phyloP scores from a whole-genome alignment of 2,113 vertebrate genomes.

The Tetrao urogallus region DNA sequence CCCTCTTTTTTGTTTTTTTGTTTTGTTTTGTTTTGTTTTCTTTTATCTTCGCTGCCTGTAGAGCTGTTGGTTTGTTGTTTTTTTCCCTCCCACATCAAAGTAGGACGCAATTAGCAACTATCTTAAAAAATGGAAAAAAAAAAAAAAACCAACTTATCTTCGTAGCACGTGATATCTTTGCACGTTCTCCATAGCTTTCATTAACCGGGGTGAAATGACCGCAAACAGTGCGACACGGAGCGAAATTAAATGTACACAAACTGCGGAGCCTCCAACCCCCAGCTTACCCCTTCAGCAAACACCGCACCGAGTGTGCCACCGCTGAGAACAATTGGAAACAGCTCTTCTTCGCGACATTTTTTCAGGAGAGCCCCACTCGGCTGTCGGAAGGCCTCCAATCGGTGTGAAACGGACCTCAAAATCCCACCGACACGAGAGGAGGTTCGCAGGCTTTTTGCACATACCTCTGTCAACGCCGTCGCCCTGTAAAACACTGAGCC shows the following conservation, averaged over 20 bases:
- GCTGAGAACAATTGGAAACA: not conserved
- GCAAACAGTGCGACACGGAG: slow-evolving; percentile 65
- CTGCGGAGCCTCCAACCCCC: slow-evolving; percentile 34
- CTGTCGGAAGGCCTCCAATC: slow-evolving; percentile 10
- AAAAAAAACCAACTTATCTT: slow-evolving; percentile 41
- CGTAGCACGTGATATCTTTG: slow-evolving; percentile 45
- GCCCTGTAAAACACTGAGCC: not conserved
- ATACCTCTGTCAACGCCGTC: not conserved
- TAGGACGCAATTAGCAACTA: slow-evolving; percentile 58
- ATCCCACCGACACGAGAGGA: not conserved
- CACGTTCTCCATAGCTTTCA: slow-evolving; percentile 64
- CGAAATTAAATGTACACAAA: slow-evolving; percentile 75
- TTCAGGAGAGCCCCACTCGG: not conserved
- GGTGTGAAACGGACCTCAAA: not conserved
- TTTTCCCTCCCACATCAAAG: slow-evolving; percentile 56
- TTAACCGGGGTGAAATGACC: slow-evolving; percentile 69
- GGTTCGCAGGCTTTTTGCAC: not conserved
- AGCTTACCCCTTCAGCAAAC: slow-evolving; percentile 12
- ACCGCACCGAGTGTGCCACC: not conserved
- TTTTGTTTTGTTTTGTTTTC: not conserved
- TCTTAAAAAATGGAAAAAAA: not conserved
- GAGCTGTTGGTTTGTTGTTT: slow-evolving; percentile 2
- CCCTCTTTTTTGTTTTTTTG: slow-evolving; percentile 25
- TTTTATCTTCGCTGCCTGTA: slow-evolving; percentile 31
- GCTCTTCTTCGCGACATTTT: not conserved